Evolutionary conservation across 2,888 invertebrate species (phyloP).

Genomic region (Lasioglossum oenotherae): DNA sequence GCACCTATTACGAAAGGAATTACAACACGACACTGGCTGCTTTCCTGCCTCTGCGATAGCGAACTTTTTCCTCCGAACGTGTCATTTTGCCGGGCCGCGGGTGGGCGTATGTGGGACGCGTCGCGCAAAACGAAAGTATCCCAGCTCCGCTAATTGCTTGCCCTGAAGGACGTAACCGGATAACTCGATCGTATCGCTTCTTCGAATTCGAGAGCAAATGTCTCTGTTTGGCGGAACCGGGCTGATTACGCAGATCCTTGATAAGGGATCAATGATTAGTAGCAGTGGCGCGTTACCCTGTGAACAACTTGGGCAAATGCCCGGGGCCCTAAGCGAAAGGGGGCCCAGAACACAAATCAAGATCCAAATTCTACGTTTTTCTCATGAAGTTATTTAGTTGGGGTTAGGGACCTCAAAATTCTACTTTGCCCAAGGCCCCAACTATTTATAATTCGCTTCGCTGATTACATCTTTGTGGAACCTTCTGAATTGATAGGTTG

Average conservation of each 20-base stretch:
- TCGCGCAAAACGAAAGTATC: constrained; percentile 11
- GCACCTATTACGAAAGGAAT: constrained; percentile 6
- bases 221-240: not conserved
- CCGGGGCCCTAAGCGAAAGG: too few relatives aligned
- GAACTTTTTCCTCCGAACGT: not conserved
- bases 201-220: not conserved
- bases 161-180: not conserved
- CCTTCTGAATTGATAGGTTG: too few relatives aligned
- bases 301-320: too few relatives aligned
- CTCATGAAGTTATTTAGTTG: too few relatives aligned
- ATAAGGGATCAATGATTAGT: not conserved
- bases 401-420: too few relatives aligned
- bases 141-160: not conserved
- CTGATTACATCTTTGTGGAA: not conserved
- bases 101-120: constrained; percentile 19
- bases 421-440: too few relatives aligned
- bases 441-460: not conserved
- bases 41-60: not conserved
- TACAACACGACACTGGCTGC: not conserved
- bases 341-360: too few relatives aligned
- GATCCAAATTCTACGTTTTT: too few relatives aligned
- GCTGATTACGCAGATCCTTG: not conserved
- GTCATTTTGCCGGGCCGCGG: not conserved
- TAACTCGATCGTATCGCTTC: not conserved
- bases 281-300: too few relatives aligned